Conservation (phyloP, 2,113 vertebrate species). For the Embiotoca jacksoni region DNA sequence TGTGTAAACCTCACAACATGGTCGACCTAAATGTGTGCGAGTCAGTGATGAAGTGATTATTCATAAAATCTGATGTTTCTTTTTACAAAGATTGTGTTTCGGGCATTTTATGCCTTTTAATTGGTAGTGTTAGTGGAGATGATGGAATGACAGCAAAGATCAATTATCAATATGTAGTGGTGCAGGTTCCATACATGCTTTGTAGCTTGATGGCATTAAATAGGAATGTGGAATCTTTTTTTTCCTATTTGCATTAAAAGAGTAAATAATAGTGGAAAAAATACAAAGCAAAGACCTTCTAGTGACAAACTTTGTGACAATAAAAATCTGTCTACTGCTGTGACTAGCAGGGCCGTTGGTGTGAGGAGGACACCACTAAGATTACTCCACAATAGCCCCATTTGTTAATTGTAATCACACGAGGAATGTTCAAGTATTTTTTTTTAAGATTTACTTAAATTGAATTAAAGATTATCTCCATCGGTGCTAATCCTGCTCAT, state of each 20-base stretch:
- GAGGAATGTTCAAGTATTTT: slow-evolving; percentile 23
- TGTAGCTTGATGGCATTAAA: too few relatives aligned
- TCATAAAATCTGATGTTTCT: background rate
- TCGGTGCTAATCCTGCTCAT: slow-evolving; percentile 58
- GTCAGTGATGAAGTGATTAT: background rate
- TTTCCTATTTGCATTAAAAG: background rate
- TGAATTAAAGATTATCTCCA: slow-evolving; percentile 62
- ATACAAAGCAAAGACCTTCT: background rate
- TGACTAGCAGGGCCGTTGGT: too few relatives aligned
- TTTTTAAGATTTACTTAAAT: slow-evolving; percentile 32
- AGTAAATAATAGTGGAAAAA: background rate
- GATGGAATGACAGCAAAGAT: too few relatives aligned
- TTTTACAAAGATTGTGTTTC: too few relatives aligned
- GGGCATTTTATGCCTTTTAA: too few relatives aligned
- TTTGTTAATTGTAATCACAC: slow-evolving; percentile 46
- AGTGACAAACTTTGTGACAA: background rate
- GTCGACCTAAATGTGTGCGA: background rate
- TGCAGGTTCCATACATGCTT: too few relatives aligned
- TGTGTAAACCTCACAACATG: slow-evolving; percentile 35
- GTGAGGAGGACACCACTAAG: too few relatives aligned
- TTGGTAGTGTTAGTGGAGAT: too few relatives aligned
- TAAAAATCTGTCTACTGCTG: too few relatives aligned
- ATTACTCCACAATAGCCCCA: slow-evolving; percentile 1
- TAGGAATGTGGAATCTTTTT: too few relatives aligned
- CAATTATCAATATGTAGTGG: too few relatives aligned